These are phyloP conservation scores for Brachionus angularis DNA, from an alignment of 1,140 invertebrate species.

Conservation along the genomic window DNA sequence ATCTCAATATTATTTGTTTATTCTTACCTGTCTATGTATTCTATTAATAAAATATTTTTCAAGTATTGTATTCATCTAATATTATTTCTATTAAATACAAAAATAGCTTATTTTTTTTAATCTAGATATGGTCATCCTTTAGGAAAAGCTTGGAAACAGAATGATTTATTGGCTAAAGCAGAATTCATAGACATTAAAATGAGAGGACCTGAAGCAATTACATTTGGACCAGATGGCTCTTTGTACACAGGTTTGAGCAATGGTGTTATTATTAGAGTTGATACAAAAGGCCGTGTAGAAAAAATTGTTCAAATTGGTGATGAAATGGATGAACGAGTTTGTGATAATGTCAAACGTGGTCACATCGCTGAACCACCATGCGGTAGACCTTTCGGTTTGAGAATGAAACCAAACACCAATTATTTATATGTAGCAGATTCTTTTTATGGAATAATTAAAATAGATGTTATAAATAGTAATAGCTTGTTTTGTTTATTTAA, in stretches of 20 bases:
- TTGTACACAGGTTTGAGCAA: conserved; percentile 30
- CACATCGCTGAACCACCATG: conserved; percentile 26
- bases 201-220: conserved; percentile 33
- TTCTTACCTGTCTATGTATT: conserved; percentile 23
- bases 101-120: neutral
- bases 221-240: conserved; percentile 20
- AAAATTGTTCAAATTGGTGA: conserved; percentile 13
- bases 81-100: too few relatives aligned
- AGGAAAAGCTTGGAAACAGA: neutral
- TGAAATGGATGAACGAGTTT: conserved; percentile 19
- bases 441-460: conserved; percentile 31
- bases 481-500: too few relatives aligned
- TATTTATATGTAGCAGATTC: conserved; percentile 26
- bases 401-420: conserved; percentile 26
- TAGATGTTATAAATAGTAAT: neutral
- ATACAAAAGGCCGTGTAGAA: conserved; percentile 7
- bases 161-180: conserved; percentile 1
- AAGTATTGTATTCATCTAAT: too few relatives aligned
- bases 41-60: conserved; percentile 33
- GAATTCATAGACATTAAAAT: conserved; percentile 25
- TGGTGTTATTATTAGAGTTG: conserved; percentile 15
- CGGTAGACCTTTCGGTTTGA: conserved; percentile 30
- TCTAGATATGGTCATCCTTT: conserved; percentile 11
- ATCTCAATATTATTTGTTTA: conserved; percentile 7
- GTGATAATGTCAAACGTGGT: conserved; percentile 8